Percentiles rank a stretch among this genome's conserved stretches.
These are phyloP conservation scores for Gopherus evgoodei DNA, from an alignment of 2,113 vertebrate species.

Conservation along the genomic window DNA sequence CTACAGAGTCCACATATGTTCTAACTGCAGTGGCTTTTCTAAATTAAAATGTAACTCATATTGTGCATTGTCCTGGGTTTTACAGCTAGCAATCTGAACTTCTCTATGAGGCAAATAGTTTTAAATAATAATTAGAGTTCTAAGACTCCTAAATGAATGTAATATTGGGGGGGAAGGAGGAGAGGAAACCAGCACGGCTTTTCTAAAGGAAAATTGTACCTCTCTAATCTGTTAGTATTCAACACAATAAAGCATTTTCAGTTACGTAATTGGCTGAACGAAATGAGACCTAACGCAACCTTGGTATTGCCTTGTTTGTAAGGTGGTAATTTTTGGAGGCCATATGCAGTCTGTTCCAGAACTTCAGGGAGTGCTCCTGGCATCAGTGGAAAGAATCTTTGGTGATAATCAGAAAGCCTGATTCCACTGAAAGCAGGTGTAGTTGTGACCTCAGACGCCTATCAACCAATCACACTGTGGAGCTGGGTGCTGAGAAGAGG, in stretches of 20 bases:
- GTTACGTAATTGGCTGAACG: not conserved
- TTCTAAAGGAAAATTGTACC: not conserved
- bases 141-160: not conserved
- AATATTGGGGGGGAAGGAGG: not conserved
- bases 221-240: not conserved
- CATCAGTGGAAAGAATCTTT: not conserved
- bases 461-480: not conserved
- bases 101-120: not conserved
- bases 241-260: not conserved
- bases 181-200: not conserved
- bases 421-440: not conserved
- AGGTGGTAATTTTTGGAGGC: not conserved
- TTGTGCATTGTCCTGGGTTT: not conserved
- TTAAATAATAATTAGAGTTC: not conserved
- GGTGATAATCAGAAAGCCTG: not conserved
- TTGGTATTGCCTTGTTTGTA: not conserved
- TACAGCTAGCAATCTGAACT: not conserved
- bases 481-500: not conserved
- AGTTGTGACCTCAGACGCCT: not conserved
- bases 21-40: not conserved
- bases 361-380: not conserved
- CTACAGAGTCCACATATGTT: not conserved
- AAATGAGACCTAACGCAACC: not conserved
- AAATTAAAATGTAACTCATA: not conserved
- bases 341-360: not conserved